phyloP scores from a whole-genome alignment of 1,140 invertebrate genomes.

The Macrobrachium nipponense region DNA sequence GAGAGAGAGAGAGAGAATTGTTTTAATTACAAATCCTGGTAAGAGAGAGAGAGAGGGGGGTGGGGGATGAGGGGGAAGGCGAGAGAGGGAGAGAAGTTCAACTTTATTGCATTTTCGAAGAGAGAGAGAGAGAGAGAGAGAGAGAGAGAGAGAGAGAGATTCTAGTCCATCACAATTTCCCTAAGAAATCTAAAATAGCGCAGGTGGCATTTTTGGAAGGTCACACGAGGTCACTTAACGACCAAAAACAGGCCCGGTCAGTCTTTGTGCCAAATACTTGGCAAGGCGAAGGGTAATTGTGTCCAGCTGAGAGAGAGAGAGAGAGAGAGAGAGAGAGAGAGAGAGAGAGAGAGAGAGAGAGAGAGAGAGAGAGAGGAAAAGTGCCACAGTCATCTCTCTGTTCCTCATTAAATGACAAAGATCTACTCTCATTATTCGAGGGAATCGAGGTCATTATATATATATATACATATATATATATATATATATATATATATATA shows the following conservation, averaged over 20 bases:
- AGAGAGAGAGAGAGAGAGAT: too few species aligned
- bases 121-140: background rate
- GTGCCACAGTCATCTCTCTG: background rate
- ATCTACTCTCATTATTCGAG: background rate
- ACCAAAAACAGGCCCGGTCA: too few species aligned
- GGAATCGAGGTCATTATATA: background rate
- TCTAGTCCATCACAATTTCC: too few species aligned
- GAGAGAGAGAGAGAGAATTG: background rate
- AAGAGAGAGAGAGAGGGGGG: background rate
- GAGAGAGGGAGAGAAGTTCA: background rate
- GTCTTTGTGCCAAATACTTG: too few species aligned
- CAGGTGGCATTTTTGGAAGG: too few species aligned
- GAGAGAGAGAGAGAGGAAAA: background rate
- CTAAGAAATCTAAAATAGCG: too few species aligned
- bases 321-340: background rate
- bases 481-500: slow-evolving; percentile 13
- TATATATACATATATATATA: slow-evolving; percentile 16
- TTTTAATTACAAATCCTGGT: background rate
- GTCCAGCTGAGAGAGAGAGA: too few species aligned
- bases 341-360: background rate
- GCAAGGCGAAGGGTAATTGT: too few species aligned
- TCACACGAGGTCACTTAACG: too few species aligned
- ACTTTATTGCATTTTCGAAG: background rate
- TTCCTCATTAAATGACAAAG: too few species aligned
- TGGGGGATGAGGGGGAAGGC: background rate